These are phyloP conservation scores for Rhinogobius similis DNA, from an alignment of 2,113 vertebrate species.

Conservation along the genomic window DNA sequence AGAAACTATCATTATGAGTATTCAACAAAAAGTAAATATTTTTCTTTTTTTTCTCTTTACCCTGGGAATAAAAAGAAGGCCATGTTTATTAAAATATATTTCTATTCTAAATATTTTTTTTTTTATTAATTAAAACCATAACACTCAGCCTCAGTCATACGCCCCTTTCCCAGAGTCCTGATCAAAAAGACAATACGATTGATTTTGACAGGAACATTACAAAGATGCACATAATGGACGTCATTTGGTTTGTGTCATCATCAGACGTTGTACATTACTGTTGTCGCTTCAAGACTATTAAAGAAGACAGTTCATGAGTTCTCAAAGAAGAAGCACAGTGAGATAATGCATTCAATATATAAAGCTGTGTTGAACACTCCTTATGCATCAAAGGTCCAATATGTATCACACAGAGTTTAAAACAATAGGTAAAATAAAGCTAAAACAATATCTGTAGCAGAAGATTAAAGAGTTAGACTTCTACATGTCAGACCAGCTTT, in stretches of 20 bases:
- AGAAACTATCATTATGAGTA: too few relatives aligned
- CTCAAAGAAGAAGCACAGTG: not conserved
- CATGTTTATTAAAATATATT: too few relatives aligned
- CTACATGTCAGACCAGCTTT: too few relatives aligned
- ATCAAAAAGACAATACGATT: constrained; percentile 60
- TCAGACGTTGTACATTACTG: constrained; percentile 32
- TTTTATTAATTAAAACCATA: too few relatives aligned
- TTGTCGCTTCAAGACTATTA: constrained; percentile 26
- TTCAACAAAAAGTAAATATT: too few relatives aligned
- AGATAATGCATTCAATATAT: not conserved
- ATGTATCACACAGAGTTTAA: not conserved
- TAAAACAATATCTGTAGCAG: too few relatives aligned
- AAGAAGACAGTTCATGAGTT: constrained; percentile 17
- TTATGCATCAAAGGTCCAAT: not conserved
- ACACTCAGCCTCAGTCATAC: constrained; percentile 66
- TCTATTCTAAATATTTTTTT: too few relatives aligned
- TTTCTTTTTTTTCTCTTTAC: not conserved
- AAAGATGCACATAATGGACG: constrained; percentile 58
- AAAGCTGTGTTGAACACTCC: not conserved
- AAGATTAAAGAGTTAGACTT: too few relatives aligned
- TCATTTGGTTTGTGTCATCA: constrained; percentile 48
- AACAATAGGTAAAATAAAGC: too few relatives aligned
- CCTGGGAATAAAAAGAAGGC: not conserved
- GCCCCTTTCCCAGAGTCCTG: constrained; percentile 55
- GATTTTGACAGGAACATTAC: constrained; percentile 54